phyloP scores from a whole-genome alignment of 2,888 invertebrate species.

The Beris chalybata region DNA sequence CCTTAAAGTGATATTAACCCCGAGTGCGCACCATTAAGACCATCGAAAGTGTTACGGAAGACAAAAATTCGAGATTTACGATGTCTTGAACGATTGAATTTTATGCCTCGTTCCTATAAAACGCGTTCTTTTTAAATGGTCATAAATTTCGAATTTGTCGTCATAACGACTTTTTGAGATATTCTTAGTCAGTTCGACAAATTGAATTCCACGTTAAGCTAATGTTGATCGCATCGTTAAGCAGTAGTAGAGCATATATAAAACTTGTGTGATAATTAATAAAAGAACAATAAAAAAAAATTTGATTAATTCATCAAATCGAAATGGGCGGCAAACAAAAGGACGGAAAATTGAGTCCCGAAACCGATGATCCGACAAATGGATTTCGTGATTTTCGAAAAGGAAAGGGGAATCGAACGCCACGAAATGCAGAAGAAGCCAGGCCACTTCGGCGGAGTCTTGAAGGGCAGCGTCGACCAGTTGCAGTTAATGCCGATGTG shows the following conservation, averaged over 20 bases:
- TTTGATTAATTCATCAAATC: neutral
- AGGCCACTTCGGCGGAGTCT: constrained; percentile 17
- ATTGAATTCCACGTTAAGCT: constrained; percentile 13
- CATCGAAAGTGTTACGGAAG: constrained; percentile 11
- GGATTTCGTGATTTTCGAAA: constrained; percentile 16
- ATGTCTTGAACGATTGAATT: constrained; percentile 5
- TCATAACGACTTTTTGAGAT: constrained; percentile 4
- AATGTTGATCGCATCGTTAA: constrained; percentile 8
- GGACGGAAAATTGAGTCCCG: neutral
- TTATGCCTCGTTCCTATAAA: too few species aligned
- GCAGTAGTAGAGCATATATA: neutral
- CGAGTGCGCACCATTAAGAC: constrained; percentile 3
- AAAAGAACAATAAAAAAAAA: too few species aligned
- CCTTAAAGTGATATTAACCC: constrained; percentile 17
- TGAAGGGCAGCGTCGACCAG: constrained; percentile 5
- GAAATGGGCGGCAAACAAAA: constrained; percentile 21
- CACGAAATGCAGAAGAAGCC: constrained; percentile 20
- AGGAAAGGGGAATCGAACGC: neutral
- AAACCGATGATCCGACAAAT: constrained; percentile 20
- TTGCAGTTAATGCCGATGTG: neutral
- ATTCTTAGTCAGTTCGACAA: neutral
- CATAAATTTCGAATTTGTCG: constrained; percentile 20
- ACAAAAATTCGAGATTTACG: constrained; percentile 14
- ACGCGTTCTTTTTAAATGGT: constrained; percentile 1
- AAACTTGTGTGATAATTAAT: too few species aligned